Percentiles rank a stretch among this genome's conserved stretches.
Evolutionary conservation across 2,113 vertebrate genomes (phyloP).

Genomic region (Amphilophus citrinellus): DNA sequence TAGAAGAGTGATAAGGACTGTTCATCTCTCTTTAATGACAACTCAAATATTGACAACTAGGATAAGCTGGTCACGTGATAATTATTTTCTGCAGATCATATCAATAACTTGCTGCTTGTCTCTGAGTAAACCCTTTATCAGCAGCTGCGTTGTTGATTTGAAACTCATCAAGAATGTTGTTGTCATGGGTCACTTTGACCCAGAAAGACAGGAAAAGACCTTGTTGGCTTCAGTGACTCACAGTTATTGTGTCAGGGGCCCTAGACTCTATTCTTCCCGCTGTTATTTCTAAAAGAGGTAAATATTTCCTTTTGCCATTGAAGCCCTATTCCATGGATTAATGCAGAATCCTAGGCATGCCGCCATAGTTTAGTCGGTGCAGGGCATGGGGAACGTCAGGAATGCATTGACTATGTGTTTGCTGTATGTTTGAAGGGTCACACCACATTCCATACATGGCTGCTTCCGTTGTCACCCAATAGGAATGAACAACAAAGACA

Average conservation of each 20-base stretch:
- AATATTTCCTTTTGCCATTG: slow-evolving; percentile 76
- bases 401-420: slow-evolving; percentile 74
- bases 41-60: background rate
- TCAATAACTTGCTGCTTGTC: background rate
- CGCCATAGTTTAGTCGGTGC: slow-evolving; percentile 48
- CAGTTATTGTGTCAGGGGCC: background rate
- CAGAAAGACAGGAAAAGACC: slow-evolving; percentile 20
- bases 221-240: slow-evolving; percentile 6
- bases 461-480: slow-evolving; percentile 33
- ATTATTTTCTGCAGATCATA: background rate
- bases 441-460: slow-evolving; percentile 54
- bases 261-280: slow-evolving; percentile 29
- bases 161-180: slow-evolving; percentile 34
- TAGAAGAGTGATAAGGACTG: background rate
- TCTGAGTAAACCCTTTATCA: slow-evolving; percentile 10
- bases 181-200: slow-evolving; percentile 31
- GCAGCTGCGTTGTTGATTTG: background rate
- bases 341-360: slow-evolving; percentile 62
- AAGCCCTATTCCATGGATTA: slow-evolving; percentile 67
- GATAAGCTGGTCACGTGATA: background rate
- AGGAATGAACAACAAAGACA: slow-evolving; percentile 27
- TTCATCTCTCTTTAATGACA: background rate
- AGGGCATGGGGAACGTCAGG: slow-evolving; percentile 62
- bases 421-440: slow-evolving; percentile 51
- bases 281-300: slow-evolving; percentile 60